Evolutionary conservation across 2,113 vertebrate species (phyloP).

Genomic region (Pterocles gutturalis): DNA sequence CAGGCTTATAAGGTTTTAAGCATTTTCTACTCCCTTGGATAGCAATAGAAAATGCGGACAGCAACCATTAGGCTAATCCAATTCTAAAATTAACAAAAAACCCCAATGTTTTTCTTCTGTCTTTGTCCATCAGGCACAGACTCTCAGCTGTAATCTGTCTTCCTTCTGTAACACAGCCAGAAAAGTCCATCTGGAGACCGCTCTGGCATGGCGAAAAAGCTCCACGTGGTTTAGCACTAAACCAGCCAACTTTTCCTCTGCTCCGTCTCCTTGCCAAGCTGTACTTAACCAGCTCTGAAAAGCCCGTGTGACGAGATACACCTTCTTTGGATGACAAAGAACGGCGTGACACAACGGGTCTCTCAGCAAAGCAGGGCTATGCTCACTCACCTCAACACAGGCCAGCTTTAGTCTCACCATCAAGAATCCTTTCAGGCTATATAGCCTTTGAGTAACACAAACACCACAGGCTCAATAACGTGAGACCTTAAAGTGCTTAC

Average conservation of each 20-base stretch:
- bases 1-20: background rate
- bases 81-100: background rate
- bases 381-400: background rate
- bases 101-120: background rate
- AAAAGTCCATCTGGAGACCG: background rate
- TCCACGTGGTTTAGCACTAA: background rate
- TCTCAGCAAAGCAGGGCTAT: background rate
- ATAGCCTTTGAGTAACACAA: background rate
- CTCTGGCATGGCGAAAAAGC: background rate
- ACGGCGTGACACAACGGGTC: fast-evolving
- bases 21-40: background rate
- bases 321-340: background rate
- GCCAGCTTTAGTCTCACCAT: background rate
- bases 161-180: background rate
- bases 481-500: background rate
- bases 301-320: background rate
- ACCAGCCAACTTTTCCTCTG: background rate
- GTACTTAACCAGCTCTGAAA: background rate
- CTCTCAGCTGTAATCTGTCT: background rate
- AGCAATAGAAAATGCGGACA: background rate
- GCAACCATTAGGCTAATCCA: background rate
- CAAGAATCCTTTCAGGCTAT: background rate
- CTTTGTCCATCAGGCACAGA: background rate
- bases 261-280: background rate
- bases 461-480: background rate